These are phyloP conservation scores for Ginglymostoma cirratum DNA, from an alignment of 2,113 vertebrate genomes.

Conservation along the genomic window DNA sequence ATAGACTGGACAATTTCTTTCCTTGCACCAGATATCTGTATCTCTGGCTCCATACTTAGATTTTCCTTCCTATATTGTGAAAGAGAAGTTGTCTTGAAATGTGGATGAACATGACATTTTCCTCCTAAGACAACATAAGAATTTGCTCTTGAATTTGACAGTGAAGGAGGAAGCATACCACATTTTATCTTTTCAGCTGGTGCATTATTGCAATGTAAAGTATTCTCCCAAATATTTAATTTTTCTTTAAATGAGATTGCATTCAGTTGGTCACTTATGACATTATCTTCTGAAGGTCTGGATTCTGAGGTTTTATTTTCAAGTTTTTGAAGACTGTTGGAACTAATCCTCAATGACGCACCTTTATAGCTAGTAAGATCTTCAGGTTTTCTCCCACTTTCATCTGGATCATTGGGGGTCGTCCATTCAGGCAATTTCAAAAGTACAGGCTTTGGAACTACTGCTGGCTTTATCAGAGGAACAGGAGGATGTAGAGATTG, in stretches of 20 bases:
- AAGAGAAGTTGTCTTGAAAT: background rate
- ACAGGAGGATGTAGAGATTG: background rate
- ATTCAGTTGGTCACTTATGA: background rate
- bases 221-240: slow-evolving; percentile 20
- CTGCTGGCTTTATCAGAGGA: background rate
- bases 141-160: background rate
- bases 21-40: background rate
- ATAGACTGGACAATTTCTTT: no score
- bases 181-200: background rate
- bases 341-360: background rate
- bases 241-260: slow-evolving; percentile 18
- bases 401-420: background rate
- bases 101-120: background rate
- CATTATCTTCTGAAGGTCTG: background rate
- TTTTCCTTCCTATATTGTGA: background rate
- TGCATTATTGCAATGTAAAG: background rate
- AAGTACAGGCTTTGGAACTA: background rate
- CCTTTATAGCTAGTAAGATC: background rate
- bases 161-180: background rate
- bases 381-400: background rate
- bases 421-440: background rate
- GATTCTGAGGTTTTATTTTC: background rate
- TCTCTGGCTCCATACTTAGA: background rate
- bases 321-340: background rate
- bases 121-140: background rate